Conservation (phyloP, 2,113 vertebrate species). For the Serinus canaria region DNA sequence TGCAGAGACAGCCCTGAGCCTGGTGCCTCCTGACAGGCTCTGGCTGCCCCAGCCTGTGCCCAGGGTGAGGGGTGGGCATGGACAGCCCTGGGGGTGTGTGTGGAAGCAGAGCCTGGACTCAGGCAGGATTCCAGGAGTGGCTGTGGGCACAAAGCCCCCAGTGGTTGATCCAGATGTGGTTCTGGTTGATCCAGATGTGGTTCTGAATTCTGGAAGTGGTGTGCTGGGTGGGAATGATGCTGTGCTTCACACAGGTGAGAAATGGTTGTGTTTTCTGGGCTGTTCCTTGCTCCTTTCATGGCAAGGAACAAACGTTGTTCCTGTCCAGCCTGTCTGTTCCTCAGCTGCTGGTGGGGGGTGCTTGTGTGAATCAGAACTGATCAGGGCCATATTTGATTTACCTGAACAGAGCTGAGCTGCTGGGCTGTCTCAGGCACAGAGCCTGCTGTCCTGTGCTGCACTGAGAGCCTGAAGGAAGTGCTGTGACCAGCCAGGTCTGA, state of each 20-base stretch:
- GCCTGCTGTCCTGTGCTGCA: neutral
- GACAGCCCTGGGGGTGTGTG: neutral
- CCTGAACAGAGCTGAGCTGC: neutral
- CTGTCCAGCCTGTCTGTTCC: neutral
- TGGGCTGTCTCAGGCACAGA: neutral
- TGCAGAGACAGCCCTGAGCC: neutral
- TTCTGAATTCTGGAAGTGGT: neutral
- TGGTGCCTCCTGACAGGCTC: neutral
- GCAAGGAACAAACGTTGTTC: neutral
- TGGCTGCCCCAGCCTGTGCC: neutral
- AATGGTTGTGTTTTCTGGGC: accelerated
- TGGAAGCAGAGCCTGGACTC: neutral
- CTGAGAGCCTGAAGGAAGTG: neutral
- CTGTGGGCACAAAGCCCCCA: neutral
- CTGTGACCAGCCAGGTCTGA: accelerated
- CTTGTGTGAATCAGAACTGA: neutral
- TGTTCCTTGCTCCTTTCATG: neutral
- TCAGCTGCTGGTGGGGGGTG: neutral
- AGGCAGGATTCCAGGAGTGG: neutral
- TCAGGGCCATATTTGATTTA: neutral
- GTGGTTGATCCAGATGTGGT: neutral
- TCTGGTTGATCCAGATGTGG: neutral
- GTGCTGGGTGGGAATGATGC: neutral
- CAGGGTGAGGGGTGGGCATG: accelerated
- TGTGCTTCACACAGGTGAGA: neutral